Base-by-base conservation (phyloP, 2,888 invertebrate species). In the Cyclophora albipunctata region DNA sequence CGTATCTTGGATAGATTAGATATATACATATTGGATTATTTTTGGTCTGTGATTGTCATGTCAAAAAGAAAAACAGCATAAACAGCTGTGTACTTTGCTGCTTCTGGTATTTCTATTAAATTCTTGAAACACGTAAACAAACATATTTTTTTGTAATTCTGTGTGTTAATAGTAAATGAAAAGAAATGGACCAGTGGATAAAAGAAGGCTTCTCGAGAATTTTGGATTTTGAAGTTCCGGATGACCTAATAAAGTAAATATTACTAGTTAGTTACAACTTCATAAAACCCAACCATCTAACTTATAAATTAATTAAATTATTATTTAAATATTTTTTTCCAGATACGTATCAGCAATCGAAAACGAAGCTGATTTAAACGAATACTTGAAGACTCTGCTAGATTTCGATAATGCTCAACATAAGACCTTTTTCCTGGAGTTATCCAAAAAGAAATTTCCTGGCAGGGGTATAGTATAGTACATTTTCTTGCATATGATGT, bases 311-410 rank as follows among this genome's bases (percentile, higher is more conserved):
- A 34, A 1, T 20, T 44, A 52, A 6, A 45, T 3, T 45, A 34
- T 20, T 20, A 37, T 45, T 34, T n/a, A 37, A 5, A 37, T 45
- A 49, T 55, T 54, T 58, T 45, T 55, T 84, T 86, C 45, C 74
- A 96, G 96, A 40, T 94, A 93, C 63, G 92, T 97, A 40, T 69
- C 92, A 53, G 89, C 92, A 7, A 94, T 97, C 62, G 90, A 93
- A 64, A 91, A 91, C 67, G 91, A 92, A 50, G 84, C 88, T 52
- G 95, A 95, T 66, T 86, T 95, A 46, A 93, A 94, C 62, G 94
- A 95, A 53, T 96, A 95, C 67, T 92, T 96, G 79, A 91, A 90
- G 63, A 93, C 93, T 46, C 83, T 97, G 45, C 71, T 97, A 1
- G 92, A 95, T 75, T 90, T 90, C 55, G 91, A 90, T 48, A 91